Conservation (phyloP, 2,888 invertebrate species). For the Keiferia lycopersicella region DNA sequence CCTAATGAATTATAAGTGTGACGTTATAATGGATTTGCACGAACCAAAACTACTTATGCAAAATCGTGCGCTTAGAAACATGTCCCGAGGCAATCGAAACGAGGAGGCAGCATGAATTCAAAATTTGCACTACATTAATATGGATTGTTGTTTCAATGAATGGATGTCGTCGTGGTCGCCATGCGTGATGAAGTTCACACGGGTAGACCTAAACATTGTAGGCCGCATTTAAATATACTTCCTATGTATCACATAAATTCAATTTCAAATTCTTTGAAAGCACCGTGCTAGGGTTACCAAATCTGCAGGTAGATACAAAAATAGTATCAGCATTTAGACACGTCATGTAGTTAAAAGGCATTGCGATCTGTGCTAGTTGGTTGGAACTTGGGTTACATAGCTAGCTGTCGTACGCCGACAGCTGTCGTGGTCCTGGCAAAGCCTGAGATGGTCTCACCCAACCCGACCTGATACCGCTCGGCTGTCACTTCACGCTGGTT, state of each 20-base stretch:
- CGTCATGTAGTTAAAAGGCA: constrained; percentile 44
- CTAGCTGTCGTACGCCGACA: constrained; percentile 44
- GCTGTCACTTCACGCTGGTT: background rate
- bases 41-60: constrained; percentile 75
- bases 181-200: constrained; percentile 80
- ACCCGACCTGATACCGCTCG: background rate
- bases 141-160: constrained; percentile 81
- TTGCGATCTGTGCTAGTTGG: no score
- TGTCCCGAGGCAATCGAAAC: constrained; percentile 69
- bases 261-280: constrained; percentile 74
- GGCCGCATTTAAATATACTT: constrained; percentile 79
- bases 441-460: background rate
- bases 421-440: constrained; percentile 1
- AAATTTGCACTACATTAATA: constrained; percentile 81
- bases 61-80: constrained; percentile 77
- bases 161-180: constrained; percentile 77
- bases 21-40: constrained; percentile 70
- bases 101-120: constrained; percentile 76
- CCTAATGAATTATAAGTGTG: constrained; percentile 66
- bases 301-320: constrained; percentile 62
- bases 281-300: constrained; percentile 74
- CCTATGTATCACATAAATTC: constrained; percentile 78
- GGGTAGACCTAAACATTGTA: constrained; percentile 76
- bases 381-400: constrained; percentile 35
- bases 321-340: constrained; percentile 70